Evolutionary conservation across 1,140 invertebrate species (phyloP).

Genomic region (Bombus cullumanus): DNA sequence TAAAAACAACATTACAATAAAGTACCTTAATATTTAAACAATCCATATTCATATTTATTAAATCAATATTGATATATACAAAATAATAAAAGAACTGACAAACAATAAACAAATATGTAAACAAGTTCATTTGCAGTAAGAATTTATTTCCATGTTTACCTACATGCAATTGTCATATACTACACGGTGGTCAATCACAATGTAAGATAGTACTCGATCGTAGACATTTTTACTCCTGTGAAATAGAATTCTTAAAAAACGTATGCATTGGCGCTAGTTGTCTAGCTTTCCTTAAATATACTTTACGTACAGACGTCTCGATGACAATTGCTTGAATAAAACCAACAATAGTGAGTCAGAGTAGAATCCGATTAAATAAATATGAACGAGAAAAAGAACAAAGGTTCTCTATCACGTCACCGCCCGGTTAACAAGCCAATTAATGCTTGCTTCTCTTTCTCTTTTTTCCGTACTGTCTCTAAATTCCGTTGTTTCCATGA

Average conservation of each 20-base stretch:
- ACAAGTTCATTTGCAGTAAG: not conserved
- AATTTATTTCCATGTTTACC: conserved; percentile 1
- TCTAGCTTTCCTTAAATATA: not conserved
- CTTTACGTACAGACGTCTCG: not conserved
- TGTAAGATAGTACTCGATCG: not conserved
- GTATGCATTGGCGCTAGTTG: not conserved
- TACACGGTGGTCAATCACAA: not conserved
- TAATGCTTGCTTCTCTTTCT: conserved; percentile 93
- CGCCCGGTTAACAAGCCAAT: conserved; percentile 87
- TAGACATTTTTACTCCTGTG: not conserved
- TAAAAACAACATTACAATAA: no score
- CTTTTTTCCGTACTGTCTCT: conserved; percentile 96
- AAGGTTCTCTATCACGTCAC: conserved; percentile 61
- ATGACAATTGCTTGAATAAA: not conserved
- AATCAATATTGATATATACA: not conserved
- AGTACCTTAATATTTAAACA: not conserved
- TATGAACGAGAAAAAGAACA: not conserved
- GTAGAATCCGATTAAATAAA: not conserved
- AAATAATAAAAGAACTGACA: not conserved
- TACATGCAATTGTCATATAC: not conserved
- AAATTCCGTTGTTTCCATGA: conserved; percentile 97
- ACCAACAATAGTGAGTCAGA: not conserved
- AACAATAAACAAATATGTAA: not conserved
- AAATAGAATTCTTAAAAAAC: not conserved
- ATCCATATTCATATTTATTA: not conserved